phyloP scores from a whole-genome alignment of 1,140 invertebrate species.

The Microplitis demolitor region DNA sequence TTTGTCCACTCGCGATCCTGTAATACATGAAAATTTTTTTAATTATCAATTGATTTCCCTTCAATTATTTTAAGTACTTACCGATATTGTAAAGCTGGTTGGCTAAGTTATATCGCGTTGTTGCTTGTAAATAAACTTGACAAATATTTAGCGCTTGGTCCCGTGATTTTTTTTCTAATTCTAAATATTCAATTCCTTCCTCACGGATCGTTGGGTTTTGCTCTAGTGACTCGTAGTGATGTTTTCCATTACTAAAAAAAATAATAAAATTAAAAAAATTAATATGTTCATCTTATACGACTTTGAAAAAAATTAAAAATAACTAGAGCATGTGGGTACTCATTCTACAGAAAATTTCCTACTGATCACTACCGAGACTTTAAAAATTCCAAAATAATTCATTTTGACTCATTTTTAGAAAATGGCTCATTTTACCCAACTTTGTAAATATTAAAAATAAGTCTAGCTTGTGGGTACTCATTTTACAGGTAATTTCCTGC shows the following conservation, averaged over 20 bases:
- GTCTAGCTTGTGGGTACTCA: too few species aligned
- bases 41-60: too few species aligned
- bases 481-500: too few species aligned
- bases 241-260: slow-evolving; percentile 63
- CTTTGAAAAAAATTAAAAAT: too few species aligned
- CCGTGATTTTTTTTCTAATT: slow-evolving; percentile 68
- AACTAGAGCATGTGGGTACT: too few species aligned
- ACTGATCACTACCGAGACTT: too few species aligned
- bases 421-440: too few species aligned
- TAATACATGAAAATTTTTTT: too few species aligned
- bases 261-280: background rate
- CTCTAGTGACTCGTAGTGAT: slow-evolving; percentile 73
- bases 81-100: slow-evolving; percentile 79
- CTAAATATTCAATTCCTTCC: slow-evolving; percentile 66
- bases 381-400: slow-evolving; percentile 9
- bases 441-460: too few species aligned
- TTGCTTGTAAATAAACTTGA: slow-evolving; percentile 69
- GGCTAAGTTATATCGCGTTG: slow-evolving; percentile 74
- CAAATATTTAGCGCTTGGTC: slow-evolving; percentile 69
- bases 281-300: too few species aligned
- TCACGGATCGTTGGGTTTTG: slow-evolving; percentile 60
- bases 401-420: too few species aligned
- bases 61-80: slow-evolving; percentile 37
- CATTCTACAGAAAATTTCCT: too few species aligned
- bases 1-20: slow-evolving; percentile 80